Evolutionary conservation across 2,113 vertebrate species (phyloP).

Genomic region (Gymnogyps californianus): DNA sequence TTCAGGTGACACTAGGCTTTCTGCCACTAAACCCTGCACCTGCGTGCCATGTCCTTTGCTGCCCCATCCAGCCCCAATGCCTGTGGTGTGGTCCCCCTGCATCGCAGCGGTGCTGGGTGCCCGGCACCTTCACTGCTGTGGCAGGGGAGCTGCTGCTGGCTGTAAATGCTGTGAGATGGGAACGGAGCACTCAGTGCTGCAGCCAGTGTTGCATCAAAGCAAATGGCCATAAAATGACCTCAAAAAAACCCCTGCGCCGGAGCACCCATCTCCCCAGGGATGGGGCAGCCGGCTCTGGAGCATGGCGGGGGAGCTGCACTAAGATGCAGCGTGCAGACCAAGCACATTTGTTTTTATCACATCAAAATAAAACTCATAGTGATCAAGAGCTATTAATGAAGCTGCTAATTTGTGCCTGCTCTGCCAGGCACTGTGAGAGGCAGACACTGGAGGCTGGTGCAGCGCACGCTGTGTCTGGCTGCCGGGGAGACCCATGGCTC

Average conservation of each 20-base stretch:
- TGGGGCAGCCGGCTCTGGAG: not conserved
- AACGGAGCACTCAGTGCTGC: not conserved
- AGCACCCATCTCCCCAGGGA: not conserved
- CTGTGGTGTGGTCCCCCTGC: not conserved
- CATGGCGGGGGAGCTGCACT: accelerated
- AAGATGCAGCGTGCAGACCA: not conserved
- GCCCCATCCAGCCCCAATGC: not conserved
- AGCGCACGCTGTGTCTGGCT: not conserved
- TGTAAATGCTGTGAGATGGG: not conserved
- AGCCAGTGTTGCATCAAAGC: not conserved
- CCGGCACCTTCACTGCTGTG: not conserved
- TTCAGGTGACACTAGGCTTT: not conserved
- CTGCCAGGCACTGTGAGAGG: not conserved
- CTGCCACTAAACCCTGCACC: not conserved
- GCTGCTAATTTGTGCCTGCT: slow-evolving; percentile 19
- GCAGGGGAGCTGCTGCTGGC: not conserved
- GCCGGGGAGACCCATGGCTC: not conserved
- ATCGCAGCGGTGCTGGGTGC: not conserved
- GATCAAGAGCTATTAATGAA: slow-evolving; percentile 37
- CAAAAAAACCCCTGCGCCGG: not conserved
- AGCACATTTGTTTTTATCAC: not conserved
- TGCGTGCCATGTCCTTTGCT: not conserved
- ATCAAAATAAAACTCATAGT: not conserved
- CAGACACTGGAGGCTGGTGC: not conserved
- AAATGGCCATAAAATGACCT: not conserved